A percentile compares a stretch with the other conserved stretches of the same genome.
phyloP scores from a whole-genome alignment of 2,888 invertebrate species.

The Halictus quadricinctus region DNA sequence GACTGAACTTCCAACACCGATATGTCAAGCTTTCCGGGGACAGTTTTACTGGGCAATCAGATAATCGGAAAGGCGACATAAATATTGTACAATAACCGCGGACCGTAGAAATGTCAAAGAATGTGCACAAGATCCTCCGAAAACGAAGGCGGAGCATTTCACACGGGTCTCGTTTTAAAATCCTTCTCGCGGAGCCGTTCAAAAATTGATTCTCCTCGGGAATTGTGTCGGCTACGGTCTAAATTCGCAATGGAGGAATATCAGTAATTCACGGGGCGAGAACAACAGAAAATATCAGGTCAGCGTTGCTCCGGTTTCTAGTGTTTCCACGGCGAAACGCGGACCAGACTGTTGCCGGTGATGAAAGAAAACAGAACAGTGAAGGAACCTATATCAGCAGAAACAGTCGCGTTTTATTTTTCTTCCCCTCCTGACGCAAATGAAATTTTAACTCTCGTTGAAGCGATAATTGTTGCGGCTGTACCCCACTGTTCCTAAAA shows the following conservation, averaged over 20 bases:
- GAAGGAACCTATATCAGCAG: background rate
- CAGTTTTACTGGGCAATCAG: background rate
- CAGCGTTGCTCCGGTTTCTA: background rate
- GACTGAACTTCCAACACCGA: background rate
- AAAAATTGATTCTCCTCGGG: background rate
- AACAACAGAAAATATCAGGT: background rate
- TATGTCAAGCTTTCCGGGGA: background rate
- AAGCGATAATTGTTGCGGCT: background rate
- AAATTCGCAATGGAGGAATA: slow-evolving; percentile 8
- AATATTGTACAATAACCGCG: background rate
- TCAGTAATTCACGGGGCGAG: background rate
- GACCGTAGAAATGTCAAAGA: background rate
- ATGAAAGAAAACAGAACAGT: background rate
- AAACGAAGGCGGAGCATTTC: background rate
- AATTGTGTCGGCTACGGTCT: background rate
- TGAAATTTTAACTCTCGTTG: background rate
- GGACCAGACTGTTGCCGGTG: background rate
- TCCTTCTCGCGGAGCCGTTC: background rate
- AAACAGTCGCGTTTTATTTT: background rate
- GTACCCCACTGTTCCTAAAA: background rate
- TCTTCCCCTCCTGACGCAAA: background rate
- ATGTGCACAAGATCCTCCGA: background rate
- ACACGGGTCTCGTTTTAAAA: background rate
- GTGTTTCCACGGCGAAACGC: background rate
- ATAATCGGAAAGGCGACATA: background rate